These are phyloP conservation scores for Eclectus roratus DNA, from an alignment of 2,113 vertebrate species.

Conservation along the genomic window DNA sequence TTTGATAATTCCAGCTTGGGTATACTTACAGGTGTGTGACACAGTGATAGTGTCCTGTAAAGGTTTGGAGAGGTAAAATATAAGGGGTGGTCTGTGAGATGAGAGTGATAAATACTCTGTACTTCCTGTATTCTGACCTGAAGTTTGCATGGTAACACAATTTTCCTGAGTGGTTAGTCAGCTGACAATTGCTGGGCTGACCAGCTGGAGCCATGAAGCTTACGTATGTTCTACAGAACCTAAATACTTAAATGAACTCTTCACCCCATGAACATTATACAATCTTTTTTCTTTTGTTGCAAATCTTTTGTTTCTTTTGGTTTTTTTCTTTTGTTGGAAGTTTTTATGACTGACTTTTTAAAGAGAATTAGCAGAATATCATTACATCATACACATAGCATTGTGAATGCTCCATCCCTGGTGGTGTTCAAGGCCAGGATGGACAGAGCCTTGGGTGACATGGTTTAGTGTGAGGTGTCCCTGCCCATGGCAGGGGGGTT, in stretches of 20 bases:
- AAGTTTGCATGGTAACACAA: neutral
- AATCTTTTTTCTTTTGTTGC: neutral
- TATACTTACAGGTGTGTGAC: neutral
- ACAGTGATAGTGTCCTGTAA: neutral
- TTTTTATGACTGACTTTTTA: neutral
- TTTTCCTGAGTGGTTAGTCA: neutral
- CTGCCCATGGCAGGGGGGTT: too few relatives aligned
- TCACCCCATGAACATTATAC: neutral
- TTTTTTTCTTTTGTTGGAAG: neutral
- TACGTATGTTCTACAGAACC: neutral
- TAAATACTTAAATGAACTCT: neutral
- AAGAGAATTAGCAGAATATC: neutral
- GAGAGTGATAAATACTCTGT: neutral
- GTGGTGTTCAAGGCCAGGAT: too few relatives aligned
- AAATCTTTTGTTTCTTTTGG: neutral
- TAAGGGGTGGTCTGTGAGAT: neutral
- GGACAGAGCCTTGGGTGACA: too few relatives aligned
- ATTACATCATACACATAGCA: too few relatives aligned
- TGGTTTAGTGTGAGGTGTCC: too few relatives aligned
- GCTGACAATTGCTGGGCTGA: neutral
- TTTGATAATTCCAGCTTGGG: conserved; percentile 60
- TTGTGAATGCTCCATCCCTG: too few relatives aligned
- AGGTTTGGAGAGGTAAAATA: neutral
- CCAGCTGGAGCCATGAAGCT: neutral
- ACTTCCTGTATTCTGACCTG: neutral